These are phyloP conservation scores for Pemphredon lugubris DNA, from an alignment of 2,888 invertebrate species.

Conservation along the genomic window DNA sequence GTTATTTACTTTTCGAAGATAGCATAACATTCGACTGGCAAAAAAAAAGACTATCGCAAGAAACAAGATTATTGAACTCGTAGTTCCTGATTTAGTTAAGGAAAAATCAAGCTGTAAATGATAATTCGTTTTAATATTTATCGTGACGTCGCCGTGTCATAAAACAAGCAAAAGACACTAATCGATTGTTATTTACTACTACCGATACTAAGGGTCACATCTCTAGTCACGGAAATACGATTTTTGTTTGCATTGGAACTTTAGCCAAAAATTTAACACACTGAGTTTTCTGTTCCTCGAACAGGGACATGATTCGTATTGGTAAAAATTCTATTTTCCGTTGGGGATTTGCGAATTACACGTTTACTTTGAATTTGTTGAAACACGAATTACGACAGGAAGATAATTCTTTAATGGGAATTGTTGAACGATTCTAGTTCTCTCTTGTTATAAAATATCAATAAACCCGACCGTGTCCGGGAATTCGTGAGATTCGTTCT, in stretches of 20 bases:
- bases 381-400: too few relatives aligned
- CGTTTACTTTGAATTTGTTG: too few relatives aligned
- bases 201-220: constrained; percentile 39
- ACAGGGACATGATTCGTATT: too few relatives aligned
- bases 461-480: too few relatives aligned
- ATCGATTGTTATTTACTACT: constrained; percentile 30
- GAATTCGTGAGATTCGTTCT: constrained; percentile 24
- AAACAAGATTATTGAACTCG: constrained; percentile 4
- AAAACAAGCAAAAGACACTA: constrained; percentile 11
- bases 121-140: constrained; percentile 6
- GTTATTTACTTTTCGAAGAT: too few relatives aligned
- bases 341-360: too few relatives aligned
- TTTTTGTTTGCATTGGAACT: constrained; percentile 10
- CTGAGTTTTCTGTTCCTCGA: background rate
- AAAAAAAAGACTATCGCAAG: background rate
- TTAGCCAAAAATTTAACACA: constrained; percentile 7
- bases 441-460: too few relatives aligned
- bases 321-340: too few relatives aligned
- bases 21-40: background rate
- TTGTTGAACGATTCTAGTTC: too few relatives aligned
- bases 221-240: constrained; percentile 67
- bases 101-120: background rate
- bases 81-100: constrained; percentile 14
- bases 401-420: too few relatives aligned
- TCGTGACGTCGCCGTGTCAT: background rate